Conservation (phyloP, 2,113 vertebrate genomes). For the Rhinolophus ferrumequinum region DNA sequence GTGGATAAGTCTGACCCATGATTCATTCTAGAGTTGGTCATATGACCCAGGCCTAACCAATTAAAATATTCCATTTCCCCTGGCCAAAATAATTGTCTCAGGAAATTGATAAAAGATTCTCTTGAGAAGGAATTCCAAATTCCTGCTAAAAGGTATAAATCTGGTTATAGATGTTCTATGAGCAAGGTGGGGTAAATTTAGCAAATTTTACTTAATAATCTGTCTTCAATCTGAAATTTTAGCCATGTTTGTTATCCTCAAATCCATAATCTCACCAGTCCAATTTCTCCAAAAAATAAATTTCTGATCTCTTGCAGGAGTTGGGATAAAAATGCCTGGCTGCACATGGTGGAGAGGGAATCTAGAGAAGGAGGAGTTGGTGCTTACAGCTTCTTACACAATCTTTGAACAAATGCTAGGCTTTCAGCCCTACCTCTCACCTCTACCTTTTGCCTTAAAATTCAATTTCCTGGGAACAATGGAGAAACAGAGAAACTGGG, state of each 20-base stretch:
- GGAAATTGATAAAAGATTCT: background rate
- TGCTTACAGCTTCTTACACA: background rate
- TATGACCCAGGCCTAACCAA: background rate
- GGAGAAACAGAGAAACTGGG: background rate
- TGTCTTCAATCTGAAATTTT: background rate
- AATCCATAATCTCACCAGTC: background rate
- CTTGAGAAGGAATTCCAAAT: slow-evolving; percentile 8
- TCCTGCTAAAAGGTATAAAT: background rate
- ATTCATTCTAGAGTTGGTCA: background rate
- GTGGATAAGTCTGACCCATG: background rate
- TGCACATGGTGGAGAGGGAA: background rate
- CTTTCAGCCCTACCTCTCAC: background rate
- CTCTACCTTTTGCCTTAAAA: background rate
- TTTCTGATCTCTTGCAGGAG: background rate
- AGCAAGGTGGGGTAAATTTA: background rate
- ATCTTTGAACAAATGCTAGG: background rate
- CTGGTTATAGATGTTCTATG: background rate
- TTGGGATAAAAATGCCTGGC: background rate
- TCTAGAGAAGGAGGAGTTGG: background rate
- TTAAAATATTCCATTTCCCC: background rate
- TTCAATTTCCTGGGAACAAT: background rate
- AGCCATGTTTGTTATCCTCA: background rate
- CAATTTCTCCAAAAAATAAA: background rate
- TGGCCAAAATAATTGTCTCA: background rate
- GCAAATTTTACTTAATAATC: background rate